Base-by-base conservation (phyloP, 2,113 vertebrate species). In the western clawed frog (Xenopus tropicalis) region DNA sequence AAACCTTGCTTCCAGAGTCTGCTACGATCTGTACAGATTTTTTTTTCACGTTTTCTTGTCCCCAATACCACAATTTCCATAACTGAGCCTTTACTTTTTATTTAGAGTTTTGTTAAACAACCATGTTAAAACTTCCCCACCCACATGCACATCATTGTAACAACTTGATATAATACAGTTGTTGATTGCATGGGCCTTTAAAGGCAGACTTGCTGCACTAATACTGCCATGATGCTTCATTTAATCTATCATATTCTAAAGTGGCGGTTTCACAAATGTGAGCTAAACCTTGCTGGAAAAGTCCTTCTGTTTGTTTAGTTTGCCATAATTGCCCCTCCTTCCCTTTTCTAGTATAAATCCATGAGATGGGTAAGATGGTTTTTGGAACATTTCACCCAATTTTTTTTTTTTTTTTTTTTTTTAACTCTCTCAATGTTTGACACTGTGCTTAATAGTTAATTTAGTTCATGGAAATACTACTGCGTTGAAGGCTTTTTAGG, bases 401-500 rank as follows among this genome's bases (percentile, higher is more conserved):
- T 78, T 88, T 77, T 80, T 87, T 79, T 84, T 37, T 78, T 88
- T 77, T 80, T 87, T 79, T 84, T 87, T 85, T 85, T 79, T 85
- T 88, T 89, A 79, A 90, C 85, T 86, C 86, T 83, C 29, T 54
- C 22, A 89, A 89, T 91, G 88, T 88, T 90, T 91, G 89, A 92
- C 91, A 92, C 91, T 93, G 91, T 93, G 92, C 92, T 93, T 91
- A 86, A 88, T 93, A 92, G 89, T 91, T 92, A 91, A 91, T 91
- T 92, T 89, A 91, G 88, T 93, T 92, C 90, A 92, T 92, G 86
- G 89, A 88, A 83, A 93, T 93, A 94, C 92, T 93, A 94, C 91
- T 94, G 92, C 93, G 92, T 91, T 92, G 87, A 93, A 90, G 91
- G 93, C 93, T 93, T 94, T 93, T 92, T 91, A 93, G 93, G 90